Percentiles rank a stretch among this genome's conserved stretches.
phyloP scores from a whole-genome alignment of 2,888 invertebrate genomes.

The Masnerella sp. region DNA sequence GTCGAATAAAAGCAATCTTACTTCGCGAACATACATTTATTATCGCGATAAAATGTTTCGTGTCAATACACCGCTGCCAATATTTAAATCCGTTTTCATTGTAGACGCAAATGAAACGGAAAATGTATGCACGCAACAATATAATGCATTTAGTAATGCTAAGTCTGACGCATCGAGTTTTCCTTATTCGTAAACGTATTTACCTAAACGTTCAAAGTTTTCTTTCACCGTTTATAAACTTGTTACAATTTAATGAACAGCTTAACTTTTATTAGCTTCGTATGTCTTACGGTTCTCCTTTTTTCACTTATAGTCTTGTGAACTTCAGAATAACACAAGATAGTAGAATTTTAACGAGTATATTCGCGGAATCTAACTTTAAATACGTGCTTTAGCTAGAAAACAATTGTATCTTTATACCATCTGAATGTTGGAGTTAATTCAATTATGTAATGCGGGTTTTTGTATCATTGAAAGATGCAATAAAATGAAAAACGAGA shows the following conservation, averaged over 20 bases:
- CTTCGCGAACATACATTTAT: too few species aligned
- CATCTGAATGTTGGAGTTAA: too few species aligned
- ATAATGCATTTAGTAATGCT: background rate
- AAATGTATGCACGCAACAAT: background rate
- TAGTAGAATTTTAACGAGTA: background rate
- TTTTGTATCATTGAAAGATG: too few species aligned
- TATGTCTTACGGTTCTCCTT: background rate
- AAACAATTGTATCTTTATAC: too few species aligned
- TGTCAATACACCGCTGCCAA: too few species aligned
- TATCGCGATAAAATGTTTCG: too few species aligned
- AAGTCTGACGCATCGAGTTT: background rate
- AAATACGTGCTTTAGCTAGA: too few species aligned
- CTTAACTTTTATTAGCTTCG: constrained; percentile 10
- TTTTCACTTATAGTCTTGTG: background rate
- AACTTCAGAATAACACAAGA: background rate
- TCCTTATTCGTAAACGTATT: constrained; percentile 7
- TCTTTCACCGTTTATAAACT: constrained; percentile 5
- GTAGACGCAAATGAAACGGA: too few species aligned
- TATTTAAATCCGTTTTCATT: too few species aligned
- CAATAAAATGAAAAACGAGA: too few species aligned
- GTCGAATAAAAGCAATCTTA: too few species aligned
- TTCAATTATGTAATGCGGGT: too few species aligned
- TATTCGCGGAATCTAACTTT: background rate
- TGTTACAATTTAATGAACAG: constrained; percentile 17
- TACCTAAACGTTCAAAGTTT: constrained; percentile 4